Evolutionary conservation across 2,113 vertebrate genomes (phyloP), one percentile per base, ranked within the genome.

Genomic region (Echinops telfairi): DNA sequence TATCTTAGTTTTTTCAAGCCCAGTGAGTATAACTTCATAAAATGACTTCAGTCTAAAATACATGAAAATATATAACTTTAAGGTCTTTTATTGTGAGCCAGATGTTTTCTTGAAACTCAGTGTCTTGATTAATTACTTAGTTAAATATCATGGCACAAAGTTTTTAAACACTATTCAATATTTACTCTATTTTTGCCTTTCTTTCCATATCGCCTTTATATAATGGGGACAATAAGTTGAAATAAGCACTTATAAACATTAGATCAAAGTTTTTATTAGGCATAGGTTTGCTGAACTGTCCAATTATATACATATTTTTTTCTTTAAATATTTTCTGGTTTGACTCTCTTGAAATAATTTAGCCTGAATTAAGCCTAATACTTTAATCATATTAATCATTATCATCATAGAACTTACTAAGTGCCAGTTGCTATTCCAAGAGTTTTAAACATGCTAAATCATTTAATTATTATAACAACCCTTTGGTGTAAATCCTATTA

Each of bases 21-120:
- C 83, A 90, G 4, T 12, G 81, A 77, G 38, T 71, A 47, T 36
- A 43, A 77, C 71, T 83, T 89, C 23, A 66, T 86, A 66, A 84
- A 78, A 84, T 4, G 77, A 81, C 4, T 58, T 75, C 47, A 53
- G 17, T 23, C 38, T 90, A 95, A 88, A 88, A 9, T 76, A 36
- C 29, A 14, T 91, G 33, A 31, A 92, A 88, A 57, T 83, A 10
- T 58, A 12, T 85, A 70, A 25, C 23, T 92, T 91, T 84, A 53
- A 93, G 23, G 2, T 90, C 36, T 88, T 95, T 95, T 68, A 70
- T 64, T 81, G 1, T 92, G 70, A 43, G 12, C 88, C 29, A 43
- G 53, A 93, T 6, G 1, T 82, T 95, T 94, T 87, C 43, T 86
- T 23, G 75, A 89, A 92, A 73, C 8, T 14, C 16, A 80, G 89